Evolutionary conservation across 2,113 vertebrate species (phyloP).

Genomic region (Brachyhypopomus gauderio): DNA sequence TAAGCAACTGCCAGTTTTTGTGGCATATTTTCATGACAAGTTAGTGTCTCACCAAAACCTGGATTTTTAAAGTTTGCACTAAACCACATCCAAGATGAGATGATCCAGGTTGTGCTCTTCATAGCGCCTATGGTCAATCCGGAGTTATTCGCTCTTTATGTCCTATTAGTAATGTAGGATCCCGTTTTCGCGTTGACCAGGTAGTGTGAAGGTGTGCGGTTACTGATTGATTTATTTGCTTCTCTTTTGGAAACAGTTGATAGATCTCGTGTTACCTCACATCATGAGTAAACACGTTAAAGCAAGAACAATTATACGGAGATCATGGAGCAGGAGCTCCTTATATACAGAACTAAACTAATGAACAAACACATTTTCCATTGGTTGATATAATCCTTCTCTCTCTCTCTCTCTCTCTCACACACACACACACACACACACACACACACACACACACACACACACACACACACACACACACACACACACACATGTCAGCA

Average conservation of each 20-base stretch:
- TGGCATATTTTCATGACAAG: too few species aligned
- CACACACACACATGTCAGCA: slow-evolving; percentile 75
- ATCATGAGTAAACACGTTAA: not conserved
- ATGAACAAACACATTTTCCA: not conserved
- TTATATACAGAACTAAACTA: slow-evolving; percentile 11
- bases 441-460: slow-evolving; percentile 23
- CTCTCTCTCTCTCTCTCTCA: not conserved
- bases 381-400: not conserved
- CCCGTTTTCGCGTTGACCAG: not conserved
- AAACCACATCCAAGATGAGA: too few species aligned
- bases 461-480: slow-evolving; percentile 51
- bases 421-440: not conserved
- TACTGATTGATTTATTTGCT: not conserved
- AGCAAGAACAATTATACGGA: not conserved
- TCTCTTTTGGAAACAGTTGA: not conserved
- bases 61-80: too few species aligned
- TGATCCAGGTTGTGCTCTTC: too few species aligned
- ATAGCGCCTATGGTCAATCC: too few species aligned
- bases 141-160: not conserved
- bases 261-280: not conserved
- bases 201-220: not conserved
- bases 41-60: too few species aligned
- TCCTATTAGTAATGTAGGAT: not conserved
- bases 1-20: not conserved
- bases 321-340: not conserved